Evolutionary conservation across 1,140 invertebrate species (phyloP), one percentile per base, ranked within the genome.

Genomic region (Microplitis mediator): DNA sequence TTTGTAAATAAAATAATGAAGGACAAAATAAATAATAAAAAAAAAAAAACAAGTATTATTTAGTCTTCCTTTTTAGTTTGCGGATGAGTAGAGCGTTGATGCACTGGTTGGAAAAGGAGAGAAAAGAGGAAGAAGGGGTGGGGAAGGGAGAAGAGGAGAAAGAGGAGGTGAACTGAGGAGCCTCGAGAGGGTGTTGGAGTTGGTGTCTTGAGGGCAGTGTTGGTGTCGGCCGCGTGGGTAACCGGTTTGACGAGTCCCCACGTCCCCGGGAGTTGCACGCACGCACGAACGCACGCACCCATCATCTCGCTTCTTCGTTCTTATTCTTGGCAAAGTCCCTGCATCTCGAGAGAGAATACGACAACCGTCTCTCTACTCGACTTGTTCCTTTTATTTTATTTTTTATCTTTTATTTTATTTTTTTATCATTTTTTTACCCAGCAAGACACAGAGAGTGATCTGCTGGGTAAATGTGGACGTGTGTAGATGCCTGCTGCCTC

Each of bases 241-340:
- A 86, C 84, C 84, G 84, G 84, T 86, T 85, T 84, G 81, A 82
- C 83, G 76, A 78, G 84, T 85, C 82, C 78, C 81, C 70, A 45
- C 39, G 84, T 85, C 81, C 78, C 81, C 70, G 31, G 82, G 81
- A 84, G 82, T 83, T 84, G 80, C 82, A 71, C 79, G 83, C 81
- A 79, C 81, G 78, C 79, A 23, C 23, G 23, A 23, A 81, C 76
- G 78, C 76, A 75, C 73, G 76, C 65, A 61, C 60, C 39, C 39
- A 61, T 61, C 60, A 61, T 65, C 72, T 67, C 65, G 63, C 72
- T 63, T 71, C 67, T 71, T 62, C 63, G 68, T 67, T 75, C 65
- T 23, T 58, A 66, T 63, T 68, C 51, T 65, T 45, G 11, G 39
- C 39, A 45, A 23, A 23, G 39, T 3, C 39, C 39, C 39, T 45